Conservation (phyloP, 2,888 invertebrate species). For the Campoplex capitator region DNA sequence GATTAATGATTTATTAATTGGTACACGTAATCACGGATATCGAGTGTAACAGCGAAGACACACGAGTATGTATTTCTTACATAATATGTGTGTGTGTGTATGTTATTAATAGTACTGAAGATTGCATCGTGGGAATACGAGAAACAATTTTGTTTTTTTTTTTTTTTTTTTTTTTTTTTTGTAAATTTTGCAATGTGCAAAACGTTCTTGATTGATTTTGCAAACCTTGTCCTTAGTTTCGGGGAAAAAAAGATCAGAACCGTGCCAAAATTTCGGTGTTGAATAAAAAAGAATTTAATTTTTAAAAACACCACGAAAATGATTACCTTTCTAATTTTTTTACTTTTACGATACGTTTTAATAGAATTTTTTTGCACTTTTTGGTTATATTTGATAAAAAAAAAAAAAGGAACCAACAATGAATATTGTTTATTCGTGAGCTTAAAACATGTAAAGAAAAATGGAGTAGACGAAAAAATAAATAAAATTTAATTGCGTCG, state of each 20-base stretch:
- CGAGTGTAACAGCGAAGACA: constrained; percentile 65
- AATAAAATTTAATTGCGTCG: background rate
- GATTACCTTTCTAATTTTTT: background rate
- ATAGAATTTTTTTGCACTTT: background rate
- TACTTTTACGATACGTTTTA: background rate
- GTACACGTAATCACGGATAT: constrained; percentile 63
- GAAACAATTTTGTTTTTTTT: background rate
- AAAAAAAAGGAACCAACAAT: background rate
- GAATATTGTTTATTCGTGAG: background rate
- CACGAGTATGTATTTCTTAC: constrained; percentile 35
- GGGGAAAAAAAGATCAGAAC: no score
- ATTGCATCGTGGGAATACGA: background rate
- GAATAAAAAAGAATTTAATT: no score
- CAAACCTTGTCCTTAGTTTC: no score
- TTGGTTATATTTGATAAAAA: background rate
- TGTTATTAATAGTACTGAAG: background rate
- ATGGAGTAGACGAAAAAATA: background rate
- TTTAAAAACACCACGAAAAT: background rate
- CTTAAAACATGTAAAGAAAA: background rate
- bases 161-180: background rate
- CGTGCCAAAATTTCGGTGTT: background rate
- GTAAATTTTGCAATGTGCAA: background rate
- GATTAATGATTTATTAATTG: constrained; percentile 50
- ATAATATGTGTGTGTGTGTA: background rate
- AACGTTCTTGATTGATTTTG: background rate